phyloP scores from a whole-genome alignment of 2,797 vertebrate genomes.

The Eurystomus glaucurus region DNA sequence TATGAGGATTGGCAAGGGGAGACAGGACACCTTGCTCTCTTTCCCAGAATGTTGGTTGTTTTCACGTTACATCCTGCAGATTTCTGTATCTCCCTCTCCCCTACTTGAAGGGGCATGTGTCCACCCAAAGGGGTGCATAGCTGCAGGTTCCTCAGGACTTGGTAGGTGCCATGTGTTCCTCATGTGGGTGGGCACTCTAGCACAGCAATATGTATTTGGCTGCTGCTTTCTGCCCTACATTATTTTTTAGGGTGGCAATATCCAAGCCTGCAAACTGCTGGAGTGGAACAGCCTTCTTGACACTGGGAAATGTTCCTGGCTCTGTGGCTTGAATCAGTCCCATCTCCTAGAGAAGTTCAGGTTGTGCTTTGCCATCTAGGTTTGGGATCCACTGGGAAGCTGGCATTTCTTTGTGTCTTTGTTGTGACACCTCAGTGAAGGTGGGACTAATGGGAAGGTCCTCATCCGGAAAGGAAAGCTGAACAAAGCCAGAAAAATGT shows the following conservation, averaged over 20 bases:
- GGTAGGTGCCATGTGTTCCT: not conserved
- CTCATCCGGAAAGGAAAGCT: not conserved
- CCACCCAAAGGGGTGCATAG: not conserved
- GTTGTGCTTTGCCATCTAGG: not conserved
- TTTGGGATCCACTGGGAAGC: not conserved
- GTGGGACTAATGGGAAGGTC: not conserved
- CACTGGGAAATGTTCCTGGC: not conserved
- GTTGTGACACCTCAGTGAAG: not conserved
- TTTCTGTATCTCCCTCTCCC: not conserved
- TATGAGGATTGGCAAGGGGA: not conserved
- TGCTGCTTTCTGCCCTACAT: not conserved
- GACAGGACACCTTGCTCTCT: fast-evolving
- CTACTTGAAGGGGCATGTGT: fast-evolving
- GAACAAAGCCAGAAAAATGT: conserved; percentile 3
- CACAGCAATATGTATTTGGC: not conserved
- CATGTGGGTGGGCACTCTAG: not conserved
- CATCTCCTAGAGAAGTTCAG: not conserved
- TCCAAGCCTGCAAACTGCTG: not conserved
- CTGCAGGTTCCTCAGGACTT: not conserved
- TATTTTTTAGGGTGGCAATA: not conserved
- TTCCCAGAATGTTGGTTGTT: not conserved
- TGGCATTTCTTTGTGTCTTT: not conserved
- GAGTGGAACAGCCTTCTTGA: not conserved
- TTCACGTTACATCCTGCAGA: not conserved
- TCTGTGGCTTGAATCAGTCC: not conserved